Conservation (phyloP, 2,797 vertebrate genomes). For the Loriculus beryllinus region DNA sequence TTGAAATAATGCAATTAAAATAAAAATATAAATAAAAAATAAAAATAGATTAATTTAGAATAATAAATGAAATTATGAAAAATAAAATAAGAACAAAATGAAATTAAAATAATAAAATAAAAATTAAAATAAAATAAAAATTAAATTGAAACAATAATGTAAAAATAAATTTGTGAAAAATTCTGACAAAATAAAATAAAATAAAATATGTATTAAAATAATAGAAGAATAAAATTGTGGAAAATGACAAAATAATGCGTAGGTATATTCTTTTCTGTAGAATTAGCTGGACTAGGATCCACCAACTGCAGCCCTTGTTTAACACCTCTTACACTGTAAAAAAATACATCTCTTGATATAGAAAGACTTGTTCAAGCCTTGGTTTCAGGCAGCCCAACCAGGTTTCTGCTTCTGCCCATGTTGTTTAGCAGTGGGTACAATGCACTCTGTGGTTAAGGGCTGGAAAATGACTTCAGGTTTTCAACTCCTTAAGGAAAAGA, state of each 20-base stretch:
- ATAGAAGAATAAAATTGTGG: background rate
- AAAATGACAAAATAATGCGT: background rate
- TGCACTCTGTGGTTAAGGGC: background rate
- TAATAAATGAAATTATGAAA: too few species aligned
- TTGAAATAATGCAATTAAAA: too few species aligned
- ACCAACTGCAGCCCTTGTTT: background rate
- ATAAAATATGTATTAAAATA: background rate
- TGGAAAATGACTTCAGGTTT: background rate
- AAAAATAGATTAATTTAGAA: too few species aligned
- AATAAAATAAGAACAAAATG: background rate
- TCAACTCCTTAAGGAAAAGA: background rate
- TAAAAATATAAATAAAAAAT: too few species aligned
- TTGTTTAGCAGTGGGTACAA: conserved; percentile 16
- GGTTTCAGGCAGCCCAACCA: background rate
- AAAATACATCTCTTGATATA: conserved; percentile 12
- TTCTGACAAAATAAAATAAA: background rate
- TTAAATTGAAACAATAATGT: background rate
- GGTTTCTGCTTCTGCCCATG: background rate
- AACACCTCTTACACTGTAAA: background rate
- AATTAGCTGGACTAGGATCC: background rate
- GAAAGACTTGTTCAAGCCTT: background rate
- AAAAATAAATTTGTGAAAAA: background rate
- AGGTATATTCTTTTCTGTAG: background rate
- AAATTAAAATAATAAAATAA: background rate
- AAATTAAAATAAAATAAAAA: background rate